These are phyloP conservation scores for Eira barbara DNA, from an alignment of 2,113 vertebrate genomes.

Conservation along the genomic window DNA sequence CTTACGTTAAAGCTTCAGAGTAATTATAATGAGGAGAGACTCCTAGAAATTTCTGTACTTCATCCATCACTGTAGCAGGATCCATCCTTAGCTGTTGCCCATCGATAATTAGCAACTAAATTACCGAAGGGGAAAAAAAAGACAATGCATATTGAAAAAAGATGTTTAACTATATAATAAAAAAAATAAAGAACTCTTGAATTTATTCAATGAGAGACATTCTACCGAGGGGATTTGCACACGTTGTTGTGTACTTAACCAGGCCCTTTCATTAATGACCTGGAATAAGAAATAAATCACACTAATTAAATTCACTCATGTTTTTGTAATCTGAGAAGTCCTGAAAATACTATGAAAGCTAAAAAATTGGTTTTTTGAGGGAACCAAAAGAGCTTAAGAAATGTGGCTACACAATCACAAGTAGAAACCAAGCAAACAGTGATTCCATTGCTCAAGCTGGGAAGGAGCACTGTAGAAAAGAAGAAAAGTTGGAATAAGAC, in stretches of 20 bases:
- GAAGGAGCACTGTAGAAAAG: neutral
- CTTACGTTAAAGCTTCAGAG: slow-evolving; percentile 97
- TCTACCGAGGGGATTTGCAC: neutral
- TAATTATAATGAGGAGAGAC: slow-evolving; percentile 97
- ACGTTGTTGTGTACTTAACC: slow-evolving; percentile 15
- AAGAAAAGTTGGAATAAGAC: neutral
- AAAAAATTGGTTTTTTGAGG: neutral
- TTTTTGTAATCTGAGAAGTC: slow-evolving; percentile 27
- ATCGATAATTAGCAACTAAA: slow-evolving; percentile 95
- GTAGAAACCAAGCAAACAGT: neutral
- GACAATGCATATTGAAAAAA: slow-evolving; percentile 49
- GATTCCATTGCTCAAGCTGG: neutral
- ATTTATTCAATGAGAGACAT: neutral
- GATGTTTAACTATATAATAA: neutral
- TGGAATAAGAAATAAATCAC: neutral
- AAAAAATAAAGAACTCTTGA: slow-evolving; percentile 9
- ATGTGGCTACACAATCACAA: neutral
- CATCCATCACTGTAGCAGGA: slow-evolving; percentile 95
- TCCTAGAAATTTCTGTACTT: slow-evolving; percentile 97
- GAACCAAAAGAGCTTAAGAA: slow-evolving; percentile 31
- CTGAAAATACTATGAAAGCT: neutral
- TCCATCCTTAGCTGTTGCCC: slow-evolving; percentile 95
- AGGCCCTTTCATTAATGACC: slow-evolving; percentile 54
- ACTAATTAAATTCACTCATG: neutral
- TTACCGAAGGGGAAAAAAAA: slow-evolving; percentile 53